These are phyloP conservation scores for Thymelicus sylvestris DNA, from an alignment of 2,888 invertebrate species.

Conservation along the genomic window DNA sequence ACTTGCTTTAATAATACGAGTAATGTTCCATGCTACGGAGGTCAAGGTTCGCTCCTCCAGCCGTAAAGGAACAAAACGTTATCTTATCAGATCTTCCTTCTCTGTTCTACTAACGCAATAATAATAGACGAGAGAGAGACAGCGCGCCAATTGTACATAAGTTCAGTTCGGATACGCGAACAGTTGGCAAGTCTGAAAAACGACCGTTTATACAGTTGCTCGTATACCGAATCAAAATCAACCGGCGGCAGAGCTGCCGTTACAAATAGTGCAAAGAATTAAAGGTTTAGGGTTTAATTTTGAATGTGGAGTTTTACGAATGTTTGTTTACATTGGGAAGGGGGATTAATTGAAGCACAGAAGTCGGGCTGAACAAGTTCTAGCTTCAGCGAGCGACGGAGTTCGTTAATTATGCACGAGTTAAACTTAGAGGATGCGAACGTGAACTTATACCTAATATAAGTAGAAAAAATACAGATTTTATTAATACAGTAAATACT, in stretches of 20 bases:
- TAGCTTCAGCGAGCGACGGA: constrained; percentile 21
- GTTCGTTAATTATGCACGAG: constrained; percentile 23
- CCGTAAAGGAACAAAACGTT: constrained; percentile 36
- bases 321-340: constrained; percentile 34
- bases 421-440: constrained; percentile 2
- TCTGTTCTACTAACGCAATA: constrained; percentile 6
- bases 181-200: constrained; percentile 33
- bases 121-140: constrained; percentile 19
- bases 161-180: constrained; percentile 30
- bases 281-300: constrained; percentile 11
- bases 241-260: background rate
- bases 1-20: constrained; percentile 35
- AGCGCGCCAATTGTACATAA: constrained; percentile 14
- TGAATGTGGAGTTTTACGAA: constrained; percentile 6
- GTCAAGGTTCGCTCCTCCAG: constrained; percentile 72
- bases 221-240: constrained; percentile 7
- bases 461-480: background rate
- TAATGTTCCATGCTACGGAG: constrained; percentile 53
- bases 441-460: background rate
- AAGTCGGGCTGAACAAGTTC: constrained; percentile 17
- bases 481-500: too few species aligned
- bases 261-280: background rate
- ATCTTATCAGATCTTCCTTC: constrained; percentile 17
- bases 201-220: constrained; percentile 22
- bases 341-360: constrained; percentile 28